phyloP scores from a whole-genome alignment of 2,888 invertebrate species.

The Luffia ferchaultella region DNA sequence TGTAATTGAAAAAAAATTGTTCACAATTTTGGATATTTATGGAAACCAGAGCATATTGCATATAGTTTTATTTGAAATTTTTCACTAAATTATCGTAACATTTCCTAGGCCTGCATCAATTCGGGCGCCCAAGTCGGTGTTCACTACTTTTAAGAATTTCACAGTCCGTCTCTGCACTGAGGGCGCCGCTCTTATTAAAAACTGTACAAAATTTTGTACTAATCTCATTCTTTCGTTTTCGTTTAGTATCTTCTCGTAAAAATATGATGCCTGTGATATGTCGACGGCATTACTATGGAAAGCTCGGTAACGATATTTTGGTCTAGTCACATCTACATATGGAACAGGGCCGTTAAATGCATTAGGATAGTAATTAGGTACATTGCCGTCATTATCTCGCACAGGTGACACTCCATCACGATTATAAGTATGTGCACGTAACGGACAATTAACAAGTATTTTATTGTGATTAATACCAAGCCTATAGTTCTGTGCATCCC shows the following conservation, averaged over 20 bases:
- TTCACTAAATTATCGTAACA: not conserved
- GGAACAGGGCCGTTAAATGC: constrained; percentile 86
- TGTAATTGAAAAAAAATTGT: not conserved
- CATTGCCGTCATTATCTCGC: constrained; percentile 80
- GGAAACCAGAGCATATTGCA: not conserved
- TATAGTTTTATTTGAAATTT: not conserved
- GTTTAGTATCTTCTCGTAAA: constrained; percentile 77
- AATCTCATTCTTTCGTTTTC: constrained; percentile 69
- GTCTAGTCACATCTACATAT: constrained; percentile 48
- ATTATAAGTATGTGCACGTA: constrained; percentile 28
- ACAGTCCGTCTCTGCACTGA: constrained; percentile 10
- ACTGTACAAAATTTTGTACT: constrained; percentile 5
- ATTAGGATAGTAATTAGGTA: constrained; percentile 95
- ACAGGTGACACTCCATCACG: constrained; percentile 69
- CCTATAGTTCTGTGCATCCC: constrained; percentile 36
- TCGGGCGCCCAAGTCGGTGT: constrained; percentile 2
- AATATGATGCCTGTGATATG: constrained; percentile 70
- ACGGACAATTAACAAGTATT: constrained; percentile 32
- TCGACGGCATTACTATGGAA: constrained; percentile 28
- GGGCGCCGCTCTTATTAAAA: constrained; percentile 7
- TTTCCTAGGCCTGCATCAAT: not conserved
- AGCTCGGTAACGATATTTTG: constrained; percentile 22
- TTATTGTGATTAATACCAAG: constrained; percentile 35
- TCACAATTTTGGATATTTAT: not conserved
- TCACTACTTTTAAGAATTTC: constrained; percentile 4